A percentile compares a stretch with the other conserved stretches of the same genome.
Conservation (phyloP, 2,888 invertebrate species). For the Linnaemya vulpina region DNA sequence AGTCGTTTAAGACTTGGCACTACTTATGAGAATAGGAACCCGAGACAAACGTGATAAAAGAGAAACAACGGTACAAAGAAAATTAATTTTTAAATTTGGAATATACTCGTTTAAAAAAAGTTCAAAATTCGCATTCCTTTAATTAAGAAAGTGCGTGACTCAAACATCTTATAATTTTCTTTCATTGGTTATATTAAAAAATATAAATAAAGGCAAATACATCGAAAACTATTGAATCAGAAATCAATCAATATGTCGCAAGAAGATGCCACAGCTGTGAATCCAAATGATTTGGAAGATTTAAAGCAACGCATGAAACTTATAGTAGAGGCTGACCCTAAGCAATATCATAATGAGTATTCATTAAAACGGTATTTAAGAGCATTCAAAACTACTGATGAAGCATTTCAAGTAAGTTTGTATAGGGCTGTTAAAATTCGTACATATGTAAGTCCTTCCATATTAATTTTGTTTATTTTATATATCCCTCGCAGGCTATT, state of each 20-base stretch:
- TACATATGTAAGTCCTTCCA: neutral
- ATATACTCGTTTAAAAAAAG: neutral
- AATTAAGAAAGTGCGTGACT: too few relatives aligned
- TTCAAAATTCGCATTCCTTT: too few relatives aligned
- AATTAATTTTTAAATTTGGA: constrained; percentile 33
- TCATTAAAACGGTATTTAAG: constrained; percentile 88
- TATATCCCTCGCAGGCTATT: constrained; percentile 85
- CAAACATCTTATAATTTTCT: neutral
- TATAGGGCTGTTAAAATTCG: too few relatives aligned
- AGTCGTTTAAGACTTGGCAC: constrained; percentile 6
- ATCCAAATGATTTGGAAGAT: constrained; percentile 86
- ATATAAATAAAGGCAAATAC: constrained; percentile 1
- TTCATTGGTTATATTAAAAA: neutral
- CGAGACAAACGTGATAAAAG: constrained; percentile 7
- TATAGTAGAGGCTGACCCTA: constrained; percentile 88
- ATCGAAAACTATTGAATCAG: neutral
- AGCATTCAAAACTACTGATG: constrained; percentile 89
- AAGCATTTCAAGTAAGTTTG: constrained; percentile 87
- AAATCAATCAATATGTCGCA: constrained; percentile 79
- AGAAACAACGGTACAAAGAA: constrained; percentile 15
- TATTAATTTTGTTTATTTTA: constrained; percentile 74
- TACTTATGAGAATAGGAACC: neutral
- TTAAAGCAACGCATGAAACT: constrained; percentile 89
- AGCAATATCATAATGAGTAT: constrained; percentile 89
- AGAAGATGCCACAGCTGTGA: constrained; percentile 83